Percentiles rank a stretch among this genome's conserved stretches.
These are phyloP conservation scores for Zaprionus lineosus DNA, from an alignment of 2,888 invertebrate genomes.

Conservation along the genomic window DNA sequence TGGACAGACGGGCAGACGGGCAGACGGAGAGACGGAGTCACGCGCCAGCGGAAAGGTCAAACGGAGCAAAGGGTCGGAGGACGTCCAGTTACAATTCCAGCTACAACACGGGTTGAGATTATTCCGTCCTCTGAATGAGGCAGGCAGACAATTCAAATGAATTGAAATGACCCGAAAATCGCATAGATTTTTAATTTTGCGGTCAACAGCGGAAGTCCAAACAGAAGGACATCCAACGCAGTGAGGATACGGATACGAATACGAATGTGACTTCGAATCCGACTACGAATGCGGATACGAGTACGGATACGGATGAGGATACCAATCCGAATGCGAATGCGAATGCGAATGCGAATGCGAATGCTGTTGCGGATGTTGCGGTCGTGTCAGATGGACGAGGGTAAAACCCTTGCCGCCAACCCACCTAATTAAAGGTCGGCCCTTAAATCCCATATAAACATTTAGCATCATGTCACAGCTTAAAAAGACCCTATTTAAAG, in stretches of 20 bases:
- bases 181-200: slow-evolving; percentile 23
- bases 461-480: slow-evolving; percentile 8
- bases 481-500: slow-evolving; percentile 10
- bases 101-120: background rate
- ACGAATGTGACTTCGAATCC: too few species aligned
- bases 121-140: background rate
- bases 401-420: background rate
- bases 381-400: slow-evolving; percentile 6
- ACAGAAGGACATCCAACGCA: slow-evolving; percentile 16
- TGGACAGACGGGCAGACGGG: slow-evolving; percentile 35
- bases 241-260: background rate
- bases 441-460: slow-evolving; percentile 13
- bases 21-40: slow-evolving; percentile 48
- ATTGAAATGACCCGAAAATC: background rate
- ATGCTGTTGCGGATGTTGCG: slow-evolving; percentile 3
- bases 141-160: slow-evolving; percentile 8
- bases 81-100: background rate
- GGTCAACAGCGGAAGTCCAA: slow-evolving; percentile 18
- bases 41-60: slow-evolving; percentile 59
- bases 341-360: slow-evolving; percentile 5
- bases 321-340: slow-evolving; percentile 1
- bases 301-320: slow-evolving; percentile 1
- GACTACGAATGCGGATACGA: background rate
- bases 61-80: slow-evolving; percentile 1
- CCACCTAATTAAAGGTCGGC: slow-evolving; percentile 20